Evolutionary conservation across 1,140 invertebrate genomes (phyloP).

Genomic region (Drosophila mauritiana): DNA sequence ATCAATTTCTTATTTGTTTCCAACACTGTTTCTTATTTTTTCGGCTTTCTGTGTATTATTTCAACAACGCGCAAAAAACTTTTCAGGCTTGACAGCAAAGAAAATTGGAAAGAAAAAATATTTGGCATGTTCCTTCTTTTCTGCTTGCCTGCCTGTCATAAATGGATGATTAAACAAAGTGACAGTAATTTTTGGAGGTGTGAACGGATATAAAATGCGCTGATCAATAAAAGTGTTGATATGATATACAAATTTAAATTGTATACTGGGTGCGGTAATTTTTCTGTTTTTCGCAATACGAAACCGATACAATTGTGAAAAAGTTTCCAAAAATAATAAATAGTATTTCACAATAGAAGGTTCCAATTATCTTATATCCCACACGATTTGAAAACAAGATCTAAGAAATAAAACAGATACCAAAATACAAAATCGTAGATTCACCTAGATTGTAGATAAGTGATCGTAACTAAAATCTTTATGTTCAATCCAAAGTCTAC

Average conservation of each 20-base stretch:
- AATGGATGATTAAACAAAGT: constrained; percentile 17
- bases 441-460: too few relatives aligned
- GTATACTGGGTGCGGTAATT: not conserved
- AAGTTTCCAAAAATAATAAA: not conserved
- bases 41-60: constrained; percentile 25
- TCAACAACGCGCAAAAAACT: constrained; percentile 25
- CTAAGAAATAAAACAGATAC: not conserved
- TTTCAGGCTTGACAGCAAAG: constrained; percentile 27
- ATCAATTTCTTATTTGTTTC: not conserved
- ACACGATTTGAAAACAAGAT: too few relatives aligned
- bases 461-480: too few relatives aligned
- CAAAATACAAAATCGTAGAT: not conserved
- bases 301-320: too few relatives aligned
- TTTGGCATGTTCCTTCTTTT: not conserved
- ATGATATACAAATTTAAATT: not conserved
- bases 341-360: too few relatives aligned
- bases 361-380: too few relatives aligned
- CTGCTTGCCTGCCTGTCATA: constrained; percentile 8
- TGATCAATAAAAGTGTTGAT: not conserved
- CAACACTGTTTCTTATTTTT: constrained; percentile 5
- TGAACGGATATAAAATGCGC: constrained; percentile 1
- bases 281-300: not conserved
- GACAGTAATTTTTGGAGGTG: constrained; percentile 2
- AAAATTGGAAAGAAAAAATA: constrained; percentile 10
- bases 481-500: too few relatives aligned